These are phyloP conservation scores for Takifugu ocellatus DNA, from an alignment of 2,797 vertebrate genomes.

Conservation along the genomic window DNA sequence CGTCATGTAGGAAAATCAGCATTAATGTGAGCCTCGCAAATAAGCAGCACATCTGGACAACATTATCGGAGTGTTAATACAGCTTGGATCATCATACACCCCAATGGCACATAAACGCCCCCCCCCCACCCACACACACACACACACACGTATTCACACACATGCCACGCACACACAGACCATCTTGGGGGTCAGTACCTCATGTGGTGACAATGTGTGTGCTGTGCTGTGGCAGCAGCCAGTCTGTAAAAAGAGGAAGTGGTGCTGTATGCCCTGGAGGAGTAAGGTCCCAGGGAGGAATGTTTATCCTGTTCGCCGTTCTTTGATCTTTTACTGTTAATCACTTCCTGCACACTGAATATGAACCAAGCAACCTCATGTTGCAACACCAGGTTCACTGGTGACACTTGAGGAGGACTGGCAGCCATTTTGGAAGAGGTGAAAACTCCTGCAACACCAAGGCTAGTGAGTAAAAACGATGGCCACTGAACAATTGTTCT, in stretches of 20 bases:
- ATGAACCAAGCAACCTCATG: constrained; percentile 66
- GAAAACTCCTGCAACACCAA: constrained; percentile 29
- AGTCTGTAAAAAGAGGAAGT: constrained; percentile 80
- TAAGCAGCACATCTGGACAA: constrained; percentile 39
- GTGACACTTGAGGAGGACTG: constrained; percentile 31
- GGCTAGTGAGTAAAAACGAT: no score
- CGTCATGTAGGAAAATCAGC: constrained; percentile 66
- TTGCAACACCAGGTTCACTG: constrained; percentile 6
- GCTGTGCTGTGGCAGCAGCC: constrained; percentile 70
- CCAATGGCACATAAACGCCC: constrained; percentile 40
- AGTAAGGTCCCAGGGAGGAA: constrained; percentile 75
- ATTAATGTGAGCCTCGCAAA: constrained; percentile 26
- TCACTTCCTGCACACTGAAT: constrained; percentile 84
- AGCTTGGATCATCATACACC: constrained; percentile 16
- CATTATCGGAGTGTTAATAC: constrained; percentile 24
- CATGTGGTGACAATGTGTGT: constrained; percentile 84
- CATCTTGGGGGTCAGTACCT: constrained; percentile 54
- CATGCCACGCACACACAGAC: background rate
- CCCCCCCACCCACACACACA: constrained; percentile 1
- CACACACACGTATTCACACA: background rate
- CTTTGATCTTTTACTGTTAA: constrained; percentile 85
- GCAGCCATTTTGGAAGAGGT: constrained; percentile 48
- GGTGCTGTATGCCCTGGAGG: constrained; percentile 74
- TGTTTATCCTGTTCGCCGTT: constrained; percentile 80
- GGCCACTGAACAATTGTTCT: no score